A percentile compares a stretch with the other conserved stretches of the same genome.
Conservation (phyloP, 2,888 invertebrate species). For the Drosophila putrida region DNA sequence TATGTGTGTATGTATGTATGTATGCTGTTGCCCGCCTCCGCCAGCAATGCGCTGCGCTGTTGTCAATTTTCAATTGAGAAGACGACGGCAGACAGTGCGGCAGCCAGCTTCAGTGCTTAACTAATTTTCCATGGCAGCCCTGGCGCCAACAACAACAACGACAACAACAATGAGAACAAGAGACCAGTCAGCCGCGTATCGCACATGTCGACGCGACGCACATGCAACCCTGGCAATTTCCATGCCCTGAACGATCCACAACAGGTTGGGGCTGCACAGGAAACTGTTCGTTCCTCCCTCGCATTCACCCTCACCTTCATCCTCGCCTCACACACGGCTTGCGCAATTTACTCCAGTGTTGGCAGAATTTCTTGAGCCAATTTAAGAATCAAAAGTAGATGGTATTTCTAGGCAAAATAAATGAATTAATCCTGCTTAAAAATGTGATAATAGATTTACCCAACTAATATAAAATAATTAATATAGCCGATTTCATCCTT, state of each 20-base stretch:
- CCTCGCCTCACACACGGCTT: conserved; percentile 22
- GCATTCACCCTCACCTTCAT: background rate
- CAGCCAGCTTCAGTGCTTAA: conserved; percentile 67
- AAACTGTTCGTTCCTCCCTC: conserved; percentile 27
- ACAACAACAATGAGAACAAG: conserved; percentile 1
- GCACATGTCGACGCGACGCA: conserved; percentile 52
- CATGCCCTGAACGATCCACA: conserved; percentile 59
- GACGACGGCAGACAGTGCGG: conserved; percentile 65
- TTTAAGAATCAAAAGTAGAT: no score
- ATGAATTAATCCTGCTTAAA: no score
- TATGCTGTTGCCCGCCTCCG: conserved; percentile 59
- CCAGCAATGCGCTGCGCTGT: conserved; percentile 66
- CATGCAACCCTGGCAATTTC: conserved; percentile 61
- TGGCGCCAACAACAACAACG: conserved; percentile 68
- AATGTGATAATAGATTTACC: no score
- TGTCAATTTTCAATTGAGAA: conserved; percentile 77
- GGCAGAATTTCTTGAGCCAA: no score
- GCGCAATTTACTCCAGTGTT: conserved; percentile 39
- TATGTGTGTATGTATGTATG: conserved; percentile 12
- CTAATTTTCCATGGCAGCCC: conserved; percentile 79
- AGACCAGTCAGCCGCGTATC: conserved; percentile 48
- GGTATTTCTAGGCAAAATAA: no score
- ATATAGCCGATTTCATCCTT: no score
- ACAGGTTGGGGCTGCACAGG: conserved; percentile 59
- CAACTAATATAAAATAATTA: no score